These are phyloP conservation scores for Phortica magna DNA, from an alignment of 2,888 invertebrate genomes.

Conservation along the genomic window DNA sequence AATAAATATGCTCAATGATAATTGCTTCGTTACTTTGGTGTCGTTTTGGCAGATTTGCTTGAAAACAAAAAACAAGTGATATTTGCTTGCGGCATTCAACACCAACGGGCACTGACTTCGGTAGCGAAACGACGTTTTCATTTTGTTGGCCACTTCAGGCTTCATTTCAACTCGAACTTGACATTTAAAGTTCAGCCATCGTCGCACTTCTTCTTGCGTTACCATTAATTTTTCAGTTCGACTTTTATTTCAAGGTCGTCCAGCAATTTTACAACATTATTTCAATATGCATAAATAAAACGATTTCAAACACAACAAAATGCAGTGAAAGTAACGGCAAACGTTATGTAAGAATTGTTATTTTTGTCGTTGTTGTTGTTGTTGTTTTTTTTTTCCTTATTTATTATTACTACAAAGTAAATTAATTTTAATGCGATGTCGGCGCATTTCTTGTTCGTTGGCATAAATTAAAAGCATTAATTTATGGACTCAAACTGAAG, in stretches of 20 bases:
- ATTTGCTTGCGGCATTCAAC: no score
- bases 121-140: no score
- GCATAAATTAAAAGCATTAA: slow-evolving; percentile 19
- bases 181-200: no score
- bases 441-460: slow-evolving; percentile 23
- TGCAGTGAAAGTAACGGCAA: background rate
- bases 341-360: background rate
- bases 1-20: slow-evolving; percentile 45
- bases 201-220: background rate
- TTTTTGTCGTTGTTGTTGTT: background rate
- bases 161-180: no score
- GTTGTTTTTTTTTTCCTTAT: slow-evolving; percentile 14
- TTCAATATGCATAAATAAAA: slow-evolving; percentile 20
- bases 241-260: slow-evolving; percentile 22
- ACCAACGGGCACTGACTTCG: no score
- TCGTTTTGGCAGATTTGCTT: background rate
- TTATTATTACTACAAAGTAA: slow-evolving; percentile 10
- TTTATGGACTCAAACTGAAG: slow-evolving; percentile 18
- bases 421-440: slow-evolving; percentile 8
- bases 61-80: no score
- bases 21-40: slow-evolving; percentile 36
- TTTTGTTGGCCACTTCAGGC: no score
- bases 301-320: slow-evolving; percentile 13
- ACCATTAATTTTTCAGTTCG: background rate
- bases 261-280: slow-evolving; percentile 17